These are phyloP conservation scores for Melanostigma gelatinosum DNA, from an alignment of 2,113 vertebrate species.

Conservation along the genomic window DNA sequence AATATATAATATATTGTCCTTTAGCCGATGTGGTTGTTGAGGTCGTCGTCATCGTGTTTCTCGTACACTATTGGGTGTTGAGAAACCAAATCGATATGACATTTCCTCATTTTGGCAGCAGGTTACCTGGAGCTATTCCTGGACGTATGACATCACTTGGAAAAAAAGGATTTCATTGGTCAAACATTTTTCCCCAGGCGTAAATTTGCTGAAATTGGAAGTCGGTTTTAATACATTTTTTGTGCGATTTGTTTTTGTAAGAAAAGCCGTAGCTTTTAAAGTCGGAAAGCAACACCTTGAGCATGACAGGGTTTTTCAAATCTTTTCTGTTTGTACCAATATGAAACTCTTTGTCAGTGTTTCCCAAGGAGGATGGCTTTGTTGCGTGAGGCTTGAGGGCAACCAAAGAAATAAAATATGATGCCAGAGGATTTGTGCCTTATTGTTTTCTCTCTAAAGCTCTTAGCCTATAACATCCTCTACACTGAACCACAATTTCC, in stretches of 20 bases:
- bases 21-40: too few relatives aligned
- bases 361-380: background rate
- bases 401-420: background rate
- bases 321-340: background rate
- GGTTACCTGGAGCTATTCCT: background rate
- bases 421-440: conserved; percentile 7
- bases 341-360: background rate
- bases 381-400: background rate
- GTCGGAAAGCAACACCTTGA: background rate
- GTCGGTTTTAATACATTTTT: background rate
- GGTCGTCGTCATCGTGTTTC: background rate
- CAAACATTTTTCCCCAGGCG: background rate
- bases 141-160: background rate
- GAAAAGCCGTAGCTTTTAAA: background rate
- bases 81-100: background rate
- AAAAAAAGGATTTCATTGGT: background rate
- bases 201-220: background rate
- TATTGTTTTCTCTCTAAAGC: conserved; percentile 6
- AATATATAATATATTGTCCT: too few relatives aligned
- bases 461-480: background rate
- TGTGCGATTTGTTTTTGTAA: background rate
- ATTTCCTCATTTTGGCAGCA: background rate
- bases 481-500: background rate
- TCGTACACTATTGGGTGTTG: background rate
- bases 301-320: background rate